Percentiles rank a stretch among this genome's conserved stretches.
Evolutionary conservation across 2,888 invertebrate species (phyloP).

Genomic region (Phlogophora meticulosa): DNA sequence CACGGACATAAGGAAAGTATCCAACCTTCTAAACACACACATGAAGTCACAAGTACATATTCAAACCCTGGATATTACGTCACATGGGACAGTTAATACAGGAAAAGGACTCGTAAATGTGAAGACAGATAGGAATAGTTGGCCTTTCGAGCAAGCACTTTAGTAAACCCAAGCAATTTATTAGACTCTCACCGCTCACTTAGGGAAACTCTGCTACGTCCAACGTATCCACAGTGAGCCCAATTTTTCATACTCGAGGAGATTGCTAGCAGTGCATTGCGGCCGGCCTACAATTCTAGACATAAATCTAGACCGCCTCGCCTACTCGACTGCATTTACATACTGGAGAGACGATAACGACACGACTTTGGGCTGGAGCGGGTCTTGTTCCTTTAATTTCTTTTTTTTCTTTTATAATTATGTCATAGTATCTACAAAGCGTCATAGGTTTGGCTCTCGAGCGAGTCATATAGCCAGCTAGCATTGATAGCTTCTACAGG

Average conservation of each 20-base stretch:
- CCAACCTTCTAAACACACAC: neutral
- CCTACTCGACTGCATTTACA: constrained; percentile 34
- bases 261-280: constrained; percentile 56
- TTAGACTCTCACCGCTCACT: constrained; percentile 50
- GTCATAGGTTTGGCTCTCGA: too few species aligned
- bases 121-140: constrained; percentile 28
- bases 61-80: neutral
- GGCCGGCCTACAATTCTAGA: constrained; percentile 55
- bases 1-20: too few species aligned
- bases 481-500: too few species aligned
- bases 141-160: constrained; percentile 32
- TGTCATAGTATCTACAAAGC: too few species aligned
- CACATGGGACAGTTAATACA: constrained; percentile 20
- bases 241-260: constrained; percentile 57
- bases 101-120: neutral
- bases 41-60: neutral
- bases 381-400: neutral
- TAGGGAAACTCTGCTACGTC: constrained; percentile 16
- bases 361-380: constrained; percentile 9
- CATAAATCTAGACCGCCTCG: constrained; percentile 57
- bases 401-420: neutral
- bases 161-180: constrained; percentile 46
- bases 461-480: too few species aligned
- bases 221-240: constrained; percentile 17
- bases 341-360: constrained; percentile 34